Percentiles rank a stretch among this genome's conserved stretches.
phyloP scores from a whole-genome alignment of 1,140 invertebrate genomes.

The Brachionus rubens region DNA sequence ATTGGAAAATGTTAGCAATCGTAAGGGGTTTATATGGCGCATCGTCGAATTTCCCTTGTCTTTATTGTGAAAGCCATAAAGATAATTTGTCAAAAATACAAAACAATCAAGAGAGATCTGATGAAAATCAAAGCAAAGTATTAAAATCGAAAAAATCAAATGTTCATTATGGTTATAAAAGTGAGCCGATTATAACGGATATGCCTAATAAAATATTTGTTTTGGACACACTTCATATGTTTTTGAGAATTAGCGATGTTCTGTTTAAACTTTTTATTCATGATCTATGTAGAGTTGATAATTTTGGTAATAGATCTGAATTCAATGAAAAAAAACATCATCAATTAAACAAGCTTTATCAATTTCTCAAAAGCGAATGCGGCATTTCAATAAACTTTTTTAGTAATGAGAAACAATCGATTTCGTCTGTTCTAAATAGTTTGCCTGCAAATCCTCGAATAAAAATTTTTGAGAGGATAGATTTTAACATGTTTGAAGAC shows the following conservation, averaged over 20 bases:
- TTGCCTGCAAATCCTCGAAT: background rate
- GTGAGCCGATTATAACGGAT: background rate
- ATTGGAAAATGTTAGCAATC: constrained; percentile 10
- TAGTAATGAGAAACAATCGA: background rate
- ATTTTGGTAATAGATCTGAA: background rate
- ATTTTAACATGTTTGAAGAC: background rate
- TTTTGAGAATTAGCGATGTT: background rate
- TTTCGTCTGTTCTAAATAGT: background rate
- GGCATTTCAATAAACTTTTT: constrained; percentile 2
- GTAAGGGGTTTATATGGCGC: background rate
- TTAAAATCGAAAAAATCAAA: too few relatives aligned
- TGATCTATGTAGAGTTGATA: background rate
- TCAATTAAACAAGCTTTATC: background rate
- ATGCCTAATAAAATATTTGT: background rate
- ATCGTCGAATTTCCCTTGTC: background rate
- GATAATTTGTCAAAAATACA: background rate
- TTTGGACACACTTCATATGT: background rate
- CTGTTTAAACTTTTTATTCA: background rate
- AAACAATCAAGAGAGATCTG: background rate
- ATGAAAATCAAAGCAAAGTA: background rate
- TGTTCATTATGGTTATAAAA: too few relatives aligned
- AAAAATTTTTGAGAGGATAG: background rate
- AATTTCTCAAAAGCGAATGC: constrained; percentile 9
- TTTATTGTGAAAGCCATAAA: constrained; percentile 9
- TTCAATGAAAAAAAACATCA: constrained; percentile 12